Conservation (phyloP, 2,113 vertebrate species). For the Chaenogobius annularis region DNA sequence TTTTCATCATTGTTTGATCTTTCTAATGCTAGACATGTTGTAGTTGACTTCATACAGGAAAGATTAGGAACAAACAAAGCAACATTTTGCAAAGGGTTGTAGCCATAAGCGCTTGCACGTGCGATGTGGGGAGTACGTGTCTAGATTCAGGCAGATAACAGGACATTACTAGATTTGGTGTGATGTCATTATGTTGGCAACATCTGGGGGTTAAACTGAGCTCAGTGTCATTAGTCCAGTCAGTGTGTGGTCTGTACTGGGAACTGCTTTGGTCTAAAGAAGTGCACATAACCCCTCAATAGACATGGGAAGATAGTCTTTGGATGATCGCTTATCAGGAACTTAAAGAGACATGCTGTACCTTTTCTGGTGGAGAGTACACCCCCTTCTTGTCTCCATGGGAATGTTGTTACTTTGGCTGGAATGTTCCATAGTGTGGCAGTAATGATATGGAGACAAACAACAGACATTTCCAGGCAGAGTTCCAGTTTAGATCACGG, state of each 20-base stretch:
- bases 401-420: no score
- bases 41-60: not conserved
- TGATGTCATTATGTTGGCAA: conserved; percentile 1
- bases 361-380: no score
- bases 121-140: not conserved
- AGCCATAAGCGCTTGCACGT: conserved; percentile 9
- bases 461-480: no score
- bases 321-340: not conserved
- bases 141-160: conserved; percentile 1
- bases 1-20: not conserved
- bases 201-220: not conserved
- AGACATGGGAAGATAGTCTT: not conserved
- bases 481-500: no score
- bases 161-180: not conserved
- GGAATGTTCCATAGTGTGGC: no score
- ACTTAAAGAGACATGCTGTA: no score
- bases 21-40: not conserved
- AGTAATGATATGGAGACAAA: no score
- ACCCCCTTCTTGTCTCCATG: no score
- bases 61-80: not conserved
- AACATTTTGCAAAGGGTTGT: conserved; percentile 7
- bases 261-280: not conserved
- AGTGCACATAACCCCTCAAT: not conserved
- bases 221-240: not conserved
- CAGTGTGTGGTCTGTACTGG: not conserved